These are phyloP conservation scores for Gephyroberyx darwinii DNA, from an alignment of 2,797 vertebrate genomes.

Conservation along the genomic window DNA sequence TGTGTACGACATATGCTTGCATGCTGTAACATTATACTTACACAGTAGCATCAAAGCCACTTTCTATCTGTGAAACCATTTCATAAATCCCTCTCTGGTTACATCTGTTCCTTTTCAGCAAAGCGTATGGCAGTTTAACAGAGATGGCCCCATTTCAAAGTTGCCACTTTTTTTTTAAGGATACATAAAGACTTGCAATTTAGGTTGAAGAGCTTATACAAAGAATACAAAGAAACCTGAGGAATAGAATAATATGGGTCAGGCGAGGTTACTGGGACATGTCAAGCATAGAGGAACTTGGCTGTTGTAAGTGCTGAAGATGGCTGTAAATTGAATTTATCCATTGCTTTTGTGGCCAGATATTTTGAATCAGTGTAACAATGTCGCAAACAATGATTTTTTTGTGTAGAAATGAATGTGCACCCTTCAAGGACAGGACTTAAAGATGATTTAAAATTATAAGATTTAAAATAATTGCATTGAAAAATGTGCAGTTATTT, in stretches of 20 bases:
- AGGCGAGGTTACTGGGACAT: not conserved
- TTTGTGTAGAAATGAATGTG: constrained; percentile 12
- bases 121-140: not conserved
- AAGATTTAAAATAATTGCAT: constrained; percentile 2
- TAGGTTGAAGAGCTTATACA: constrained; percentile 1
- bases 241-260: constrained; percentile 7
- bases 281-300: constrained; percentile 21
- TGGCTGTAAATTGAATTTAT: constrained; percentile 29
- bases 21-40: too few species aligned
- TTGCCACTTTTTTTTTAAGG: not conserved
- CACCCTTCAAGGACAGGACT: constrained; percentile 9
- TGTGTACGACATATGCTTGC: too few species aligned
- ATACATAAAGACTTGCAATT: not conserved
- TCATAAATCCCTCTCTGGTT: too few species aligned
- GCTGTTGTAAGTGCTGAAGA: constrained; percentile 8
- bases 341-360: constrained; percentile 28
- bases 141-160: not conserved
- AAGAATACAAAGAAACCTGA: constrained; percentile 8
- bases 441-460: constrained; percentile 4
- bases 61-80: too few species aligned
- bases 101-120: too few species aligned
- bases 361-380: constrained; percentile 22
- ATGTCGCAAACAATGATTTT: constrained; percentile 11
- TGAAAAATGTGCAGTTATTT: not conserved
- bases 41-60: too few species aligned